phyloP scores from a whole-genome alignment of 1,140 invertebrate species.

The Thaumetopoea pityocampa region DNA sequence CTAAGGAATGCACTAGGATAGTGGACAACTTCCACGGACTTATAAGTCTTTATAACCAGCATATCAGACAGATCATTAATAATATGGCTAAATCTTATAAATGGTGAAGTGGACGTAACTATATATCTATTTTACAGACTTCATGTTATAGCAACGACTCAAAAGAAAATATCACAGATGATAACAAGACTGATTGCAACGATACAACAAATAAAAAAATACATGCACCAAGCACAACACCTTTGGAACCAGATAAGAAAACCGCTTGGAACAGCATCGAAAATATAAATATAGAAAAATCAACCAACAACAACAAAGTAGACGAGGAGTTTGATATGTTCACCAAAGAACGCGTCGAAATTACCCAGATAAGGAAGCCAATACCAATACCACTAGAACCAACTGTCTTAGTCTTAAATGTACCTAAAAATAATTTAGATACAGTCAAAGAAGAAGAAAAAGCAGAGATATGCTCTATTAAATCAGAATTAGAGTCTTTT shows the following conservation, averaged over 20 bases:
- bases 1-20: no score
- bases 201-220: conserved; percentile 23
- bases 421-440: conserved; percentile 55
- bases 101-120: no score
- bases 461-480: conserved; percentile 35
- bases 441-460: conserved; percentile 68
- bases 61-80: no score
- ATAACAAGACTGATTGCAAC: conserved; percentile 21
- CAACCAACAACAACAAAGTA: conserved; percentile 37
- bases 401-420: conserved; percentile 44
- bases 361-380: conserved; percentile 26
- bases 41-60: no score
- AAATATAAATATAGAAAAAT: conserved; percentile 30
- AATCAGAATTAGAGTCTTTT: conserved; percentile 33
- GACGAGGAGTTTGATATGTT: conserved; percentile 70
- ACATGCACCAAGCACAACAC: conserved; percentile 49
- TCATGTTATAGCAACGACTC: conserved; percentile 56
- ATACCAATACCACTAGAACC: conserved; percentile 45
- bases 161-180: conserved; percentile 44
- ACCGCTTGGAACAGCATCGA: conserved; percentile 48
- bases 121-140: conserved; percentile 53
- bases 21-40: no score
- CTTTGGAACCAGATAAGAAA: conserved; percentile 53
- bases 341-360: conserved; percentile 53
- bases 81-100: no score